Conservation (phyloP, 1,140 invertebrate species). For the Microplitis mediator region DNA sequence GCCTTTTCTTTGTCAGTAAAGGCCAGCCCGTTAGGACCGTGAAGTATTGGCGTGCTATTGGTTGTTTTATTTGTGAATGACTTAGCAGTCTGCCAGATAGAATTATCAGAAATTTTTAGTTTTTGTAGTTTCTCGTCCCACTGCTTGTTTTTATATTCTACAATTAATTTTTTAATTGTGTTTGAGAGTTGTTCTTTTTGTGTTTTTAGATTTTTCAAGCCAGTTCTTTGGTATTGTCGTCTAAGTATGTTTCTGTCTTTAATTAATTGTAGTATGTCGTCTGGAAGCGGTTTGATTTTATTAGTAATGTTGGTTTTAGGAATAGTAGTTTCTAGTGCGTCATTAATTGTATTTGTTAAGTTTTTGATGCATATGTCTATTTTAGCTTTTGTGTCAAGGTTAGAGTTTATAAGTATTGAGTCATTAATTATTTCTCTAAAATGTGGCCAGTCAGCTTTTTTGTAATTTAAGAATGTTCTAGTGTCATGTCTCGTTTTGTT, state of each 20-base stretch:
- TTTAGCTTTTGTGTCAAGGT: too few species aligned
- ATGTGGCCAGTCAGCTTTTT: too few species aligned
- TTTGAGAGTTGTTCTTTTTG: constrained; percentile 1
- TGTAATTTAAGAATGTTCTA: too few species aligned
- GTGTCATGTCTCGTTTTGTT: too few species aligned
- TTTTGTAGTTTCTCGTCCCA: constrained; percentile 31
- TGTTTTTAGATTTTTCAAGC: constrained; percentile 1
- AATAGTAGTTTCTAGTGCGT: too few species aligned
- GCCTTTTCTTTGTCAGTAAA: constrained; percentile 26
- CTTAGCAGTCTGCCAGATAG: constrained; percentile 33
- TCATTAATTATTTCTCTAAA: too few species aligned
- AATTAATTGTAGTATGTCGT: constrained; percentile 24
- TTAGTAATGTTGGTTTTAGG: too few species aligned
- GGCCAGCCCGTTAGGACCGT: not conserved
- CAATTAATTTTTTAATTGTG: constrained; percentile 24
- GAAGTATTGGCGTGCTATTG: constrained; percentile 20
- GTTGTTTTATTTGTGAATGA: constrained; percentile 21
- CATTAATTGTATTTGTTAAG: too few species aligned
- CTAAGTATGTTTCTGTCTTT: constrained; percentile 27
- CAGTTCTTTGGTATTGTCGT: constrained; percentile 26
- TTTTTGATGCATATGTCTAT: too few species aligned
- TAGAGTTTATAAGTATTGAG: too few species aligned
- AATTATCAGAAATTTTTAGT: constrained; percentile 30
- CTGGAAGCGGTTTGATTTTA: constrained; percentile 2
- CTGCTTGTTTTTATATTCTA: constrained; percentile 16